phyloP scores from a whole-genome alignment of 2,113 vertebrate species.

The Ramphastos sulfuratus region DNA sequence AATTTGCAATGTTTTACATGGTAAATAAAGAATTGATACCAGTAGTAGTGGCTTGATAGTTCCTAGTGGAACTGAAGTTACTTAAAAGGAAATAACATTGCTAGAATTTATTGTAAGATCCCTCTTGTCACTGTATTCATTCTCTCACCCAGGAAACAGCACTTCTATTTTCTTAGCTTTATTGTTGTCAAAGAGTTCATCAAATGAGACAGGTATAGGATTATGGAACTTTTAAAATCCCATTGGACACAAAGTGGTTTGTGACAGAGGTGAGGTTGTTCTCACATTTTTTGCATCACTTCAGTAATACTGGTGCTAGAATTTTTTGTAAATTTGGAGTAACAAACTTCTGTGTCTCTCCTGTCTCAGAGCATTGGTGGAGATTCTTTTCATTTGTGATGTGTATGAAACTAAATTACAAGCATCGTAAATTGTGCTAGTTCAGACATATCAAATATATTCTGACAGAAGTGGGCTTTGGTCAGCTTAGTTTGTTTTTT shows the following conservation, averaged over 20 bases:
- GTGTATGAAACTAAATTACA: not conserved
- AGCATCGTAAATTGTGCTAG: not conserved
- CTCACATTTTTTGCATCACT: not conserved
- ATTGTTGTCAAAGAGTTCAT: not conserved
- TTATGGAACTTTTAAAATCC: not conserved
- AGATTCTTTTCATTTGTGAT: not conserved
- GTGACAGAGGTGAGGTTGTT: not conserved
- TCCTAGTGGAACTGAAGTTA: not conserved
- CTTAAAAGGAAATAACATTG: not conserved
- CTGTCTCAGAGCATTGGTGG: not conserved
- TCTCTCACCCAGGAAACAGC: not conserved
- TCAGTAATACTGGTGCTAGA: not conserved
- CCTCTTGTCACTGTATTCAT: not conserved
- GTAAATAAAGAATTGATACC: not conserved
- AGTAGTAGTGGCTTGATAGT: not conserved
- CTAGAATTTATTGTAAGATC: not conserved
- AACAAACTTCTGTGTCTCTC: not conserved
- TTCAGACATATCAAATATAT: accelerated
- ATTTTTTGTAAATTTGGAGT: not conserved
- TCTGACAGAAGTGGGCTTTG: not conserved
- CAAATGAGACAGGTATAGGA: not conserved
- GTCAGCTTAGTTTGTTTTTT: not conserved
- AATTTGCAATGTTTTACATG: not conserved
- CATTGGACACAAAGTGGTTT: not conserved
- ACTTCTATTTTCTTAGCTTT: not conserved